Percentiles rank a stretch among this genome's conserved stretches.
phyloP scores from a whole-genome alignment of 2,888 invertebrate species.

The Drosophila differens region DNA sequence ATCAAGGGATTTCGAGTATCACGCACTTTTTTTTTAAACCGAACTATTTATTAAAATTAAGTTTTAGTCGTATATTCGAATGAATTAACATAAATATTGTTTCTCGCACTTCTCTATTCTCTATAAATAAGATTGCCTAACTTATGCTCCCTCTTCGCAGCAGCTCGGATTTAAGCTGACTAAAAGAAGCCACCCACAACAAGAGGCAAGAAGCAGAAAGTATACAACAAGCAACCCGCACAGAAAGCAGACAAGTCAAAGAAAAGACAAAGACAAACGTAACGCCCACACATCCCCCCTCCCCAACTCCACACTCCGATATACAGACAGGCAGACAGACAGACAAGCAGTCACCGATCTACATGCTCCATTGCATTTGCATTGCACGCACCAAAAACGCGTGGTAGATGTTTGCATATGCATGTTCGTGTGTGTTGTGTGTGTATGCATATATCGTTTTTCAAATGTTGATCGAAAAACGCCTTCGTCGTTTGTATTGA shows the following conservation, averaged over 20 bases:
- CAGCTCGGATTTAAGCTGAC: constrained; percentile 37
- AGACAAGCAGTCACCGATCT: constrained; percentile 19
- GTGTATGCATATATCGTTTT: constrained; percentile 64
- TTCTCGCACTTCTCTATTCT: background rate
- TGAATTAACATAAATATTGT: background rate
- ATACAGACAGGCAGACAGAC: constrained; percentile 9
- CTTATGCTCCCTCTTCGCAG: background rate
- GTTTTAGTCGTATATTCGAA: background rate
- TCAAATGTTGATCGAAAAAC: constrained; percentile 67
- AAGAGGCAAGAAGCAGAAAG: constrained; percentile 34
- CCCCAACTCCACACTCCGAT: background rate
- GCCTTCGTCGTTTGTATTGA: constrained; percentile 71
- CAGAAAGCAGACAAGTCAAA: constrained; percentile 21
- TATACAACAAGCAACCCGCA: constrained; percentile 59
- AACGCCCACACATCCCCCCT: constrained; percentile 50
- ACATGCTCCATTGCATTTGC: constrained; percentile 73
- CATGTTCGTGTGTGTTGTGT: constrained; percentile 11
- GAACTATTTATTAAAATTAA: background rate
- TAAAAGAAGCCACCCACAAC: constrained; percentile 50
- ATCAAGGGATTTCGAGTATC: constrained; percentile 30
- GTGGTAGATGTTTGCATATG: constrained; percentile 42
- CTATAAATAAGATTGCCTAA: background rate
- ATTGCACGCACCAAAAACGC: constrained; percentile 78
- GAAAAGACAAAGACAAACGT: constrained; percentile 33
- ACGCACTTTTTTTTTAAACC: background rate